These are phyloP conservation scores for Drosophila leontia DNA, from an alignment of 1,140 invertebrate genomes.

Conservation along the genomic window DNA sequence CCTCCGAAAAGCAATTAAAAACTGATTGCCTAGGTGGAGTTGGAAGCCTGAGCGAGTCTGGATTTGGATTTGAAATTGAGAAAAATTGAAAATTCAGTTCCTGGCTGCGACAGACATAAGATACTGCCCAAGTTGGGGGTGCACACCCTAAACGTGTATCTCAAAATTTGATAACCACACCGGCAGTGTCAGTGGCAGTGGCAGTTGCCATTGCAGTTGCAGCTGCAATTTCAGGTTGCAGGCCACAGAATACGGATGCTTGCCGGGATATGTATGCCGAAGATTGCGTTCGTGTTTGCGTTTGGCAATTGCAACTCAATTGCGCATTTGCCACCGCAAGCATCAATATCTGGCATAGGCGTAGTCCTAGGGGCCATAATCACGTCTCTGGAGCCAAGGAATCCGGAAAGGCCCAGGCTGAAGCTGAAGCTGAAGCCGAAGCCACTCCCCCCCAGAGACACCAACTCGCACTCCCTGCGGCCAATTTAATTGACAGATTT, in stretches of 20 bases:
- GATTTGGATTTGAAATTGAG: constrained; percentile 23
- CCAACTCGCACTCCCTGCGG: constrained; percentile 66
- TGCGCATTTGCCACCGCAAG: constrained; percentile 82
- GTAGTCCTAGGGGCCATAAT: constrained; percentile 66
- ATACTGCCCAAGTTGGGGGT: constrained; percentile 51
- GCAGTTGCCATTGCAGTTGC: constrained; percentile 34
- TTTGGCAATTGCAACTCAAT: constrained; percentile 81
- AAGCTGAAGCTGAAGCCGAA: not conserved
- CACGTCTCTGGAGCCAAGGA: constrained; percentile 65
- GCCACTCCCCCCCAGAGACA: not conserved
- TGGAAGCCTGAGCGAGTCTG: constrained; percentile 1
- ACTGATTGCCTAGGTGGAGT: constrained; percentile 64
- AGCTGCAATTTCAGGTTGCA: constrained; percentile 27
- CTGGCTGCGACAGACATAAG: constrained; percentile 54
- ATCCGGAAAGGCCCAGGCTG: constrained; percentile 2
- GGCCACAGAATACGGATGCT: constrained; percentile 8
- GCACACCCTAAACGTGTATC: constrained; percentile 81
- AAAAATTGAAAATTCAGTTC: constrained; percentile 74
- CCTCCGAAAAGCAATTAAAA: constrained; percentile 73
- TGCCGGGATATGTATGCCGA: constrained; percentile 49
- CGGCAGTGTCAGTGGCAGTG: constrained; percentile 33
- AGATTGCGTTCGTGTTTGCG: constrained; percentile 77
- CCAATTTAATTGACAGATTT: constrained; percentile 84
- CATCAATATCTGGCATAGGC: constrained; percentile 76
- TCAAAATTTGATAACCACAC: constrained; percentile 78